Conservation (phyloP, 2,888 invertebrate genomes). For the Seira sanloemensis region DNA sequence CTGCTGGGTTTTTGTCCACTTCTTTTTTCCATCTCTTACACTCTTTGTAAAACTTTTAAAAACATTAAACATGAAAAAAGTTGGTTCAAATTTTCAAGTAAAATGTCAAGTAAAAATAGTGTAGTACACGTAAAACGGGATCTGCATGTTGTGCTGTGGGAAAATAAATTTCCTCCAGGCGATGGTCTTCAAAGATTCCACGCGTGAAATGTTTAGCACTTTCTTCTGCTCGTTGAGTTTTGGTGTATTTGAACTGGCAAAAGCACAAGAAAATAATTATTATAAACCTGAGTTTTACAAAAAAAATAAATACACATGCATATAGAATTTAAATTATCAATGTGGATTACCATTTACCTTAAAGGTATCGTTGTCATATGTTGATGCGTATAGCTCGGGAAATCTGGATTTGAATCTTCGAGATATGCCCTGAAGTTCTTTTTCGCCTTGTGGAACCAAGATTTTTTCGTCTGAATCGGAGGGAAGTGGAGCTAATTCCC, state of each 20-base stretch:
- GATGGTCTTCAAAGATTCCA: slow-evolving; percentile 83
- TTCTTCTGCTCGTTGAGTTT: slow-evolving; percentile 84
- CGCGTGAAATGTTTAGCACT: slow-evolving; percentile 86
- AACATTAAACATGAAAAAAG: slow-evolving; percentile 76
- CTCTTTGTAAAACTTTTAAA: slow-evolving; percentile 89
- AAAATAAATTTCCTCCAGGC: slow-evolving; percentile 80
- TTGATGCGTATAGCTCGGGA: slow-evolving; percentile 80
- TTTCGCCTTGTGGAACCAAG: slow-evolving; percentile 84
- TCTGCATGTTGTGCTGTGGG: slow-evolving; percentile 82
- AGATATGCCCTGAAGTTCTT: slow-evolving; percentile 84
- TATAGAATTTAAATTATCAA: too few species aligned
- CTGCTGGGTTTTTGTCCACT: slow-evolving; percentile 78
- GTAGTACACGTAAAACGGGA: slow-evolving; percentile 75
- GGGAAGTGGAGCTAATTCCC: slow-evolving; percentile 78
- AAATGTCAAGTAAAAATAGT: slow-evolving; percentile 43
- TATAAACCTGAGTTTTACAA: too few species aligned
- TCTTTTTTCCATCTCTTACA: slow-evolving; percentile 84
- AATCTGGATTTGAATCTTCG: slow-evolving; percentile 85
- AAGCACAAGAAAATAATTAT: slow-evolving; percentile 10
- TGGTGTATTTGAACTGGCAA: slow-evolving; percentile 85
- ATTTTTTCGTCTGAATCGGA: slow-evolving; percentile 79
- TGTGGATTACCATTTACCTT: slow-evolving; percentile 76
- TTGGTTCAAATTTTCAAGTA: neutral
- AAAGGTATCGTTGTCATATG: slow-evolving; percentile 81
- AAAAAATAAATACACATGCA: too few species aligned